Evolutionary conservation across 2,797 vertebrate genomes (phyloP).

Genomic region (Caiman crocodilus): DNA sequence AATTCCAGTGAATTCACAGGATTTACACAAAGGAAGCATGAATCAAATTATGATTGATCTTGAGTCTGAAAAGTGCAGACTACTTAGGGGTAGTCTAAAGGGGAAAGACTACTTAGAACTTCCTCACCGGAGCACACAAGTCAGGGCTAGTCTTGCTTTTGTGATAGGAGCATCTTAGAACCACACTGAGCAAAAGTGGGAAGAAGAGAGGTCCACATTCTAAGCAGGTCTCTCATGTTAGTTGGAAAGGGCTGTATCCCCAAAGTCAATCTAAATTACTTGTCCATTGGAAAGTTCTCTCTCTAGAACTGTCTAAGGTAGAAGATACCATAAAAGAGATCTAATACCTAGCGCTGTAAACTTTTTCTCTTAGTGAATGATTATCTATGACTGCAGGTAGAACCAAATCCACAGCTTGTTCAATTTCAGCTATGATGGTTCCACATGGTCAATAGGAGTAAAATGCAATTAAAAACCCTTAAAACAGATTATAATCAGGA

Average conservation of each 20-base stretch:
- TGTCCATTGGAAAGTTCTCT: too few species aligned
- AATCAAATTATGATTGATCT: rapidly evolving
- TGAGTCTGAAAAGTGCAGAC: rapidly evolving
- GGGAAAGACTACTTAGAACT: not conserved
- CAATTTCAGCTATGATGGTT: not conserved
- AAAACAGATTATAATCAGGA: not conserved
- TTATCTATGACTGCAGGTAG: not conserved
- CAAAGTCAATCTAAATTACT: not conserved
- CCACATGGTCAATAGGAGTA: not conserved
- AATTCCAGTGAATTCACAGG: not conserved
- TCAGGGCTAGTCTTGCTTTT: not conserved
- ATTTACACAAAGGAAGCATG: not conserved
- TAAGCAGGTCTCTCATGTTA: not conserved
- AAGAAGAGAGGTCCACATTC: not conserved
- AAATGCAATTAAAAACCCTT: not conserved
- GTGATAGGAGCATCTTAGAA: not conserved
- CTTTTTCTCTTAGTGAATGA: not conserved
- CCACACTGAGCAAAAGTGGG: not conserved
- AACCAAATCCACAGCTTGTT: not conserved
- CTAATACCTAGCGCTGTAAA: too few species aligned
- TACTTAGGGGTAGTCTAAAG: too few species aligned
- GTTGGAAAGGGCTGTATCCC: not conserved
- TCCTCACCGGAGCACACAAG: not conserved
- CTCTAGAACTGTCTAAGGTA: too few species aligned
- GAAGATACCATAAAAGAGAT: too few species aligned